These are phyloP conservation scores for Phylloscopus trochilus DNA, from an alignment of 2,113 vertebrate species.

Conservation along the genomic window DNA sequence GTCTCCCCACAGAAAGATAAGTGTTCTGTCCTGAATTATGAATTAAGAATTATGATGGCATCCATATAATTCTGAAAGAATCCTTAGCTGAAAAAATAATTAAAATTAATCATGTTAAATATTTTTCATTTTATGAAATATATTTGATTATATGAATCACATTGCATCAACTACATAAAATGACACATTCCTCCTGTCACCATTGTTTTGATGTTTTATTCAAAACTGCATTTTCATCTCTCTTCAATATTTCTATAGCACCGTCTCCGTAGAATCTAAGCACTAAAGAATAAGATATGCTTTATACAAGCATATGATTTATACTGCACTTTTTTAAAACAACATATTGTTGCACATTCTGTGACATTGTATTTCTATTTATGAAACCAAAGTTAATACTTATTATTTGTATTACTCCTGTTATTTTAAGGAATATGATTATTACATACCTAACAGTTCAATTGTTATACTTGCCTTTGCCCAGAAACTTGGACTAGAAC, in stretches of 20 bases:
- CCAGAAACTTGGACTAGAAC: not conserved
- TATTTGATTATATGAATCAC: not conserved
- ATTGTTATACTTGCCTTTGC: not conserved
- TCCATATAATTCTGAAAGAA: not conserved
- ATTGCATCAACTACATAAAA: not conserved
- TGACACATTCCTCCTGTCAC: not conserved
- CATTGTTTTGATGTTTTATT: slow-evolving; percentile 35
- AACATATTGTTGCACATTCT: not conserved
- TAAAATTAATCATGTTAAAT: not conserved
- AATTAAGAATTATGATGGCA: not conserved
- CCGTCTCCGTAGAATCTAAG: not conserved
- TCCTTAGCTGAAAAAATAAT: not conserved
- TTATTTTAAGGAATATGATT: not conserved
- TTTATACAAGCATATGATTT: not conserved
- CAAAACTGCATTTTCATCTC: not conserved
- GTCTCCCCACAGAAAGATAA: not conserved
- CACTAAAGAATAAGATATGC: not conserved
- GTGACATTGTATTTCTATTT: not conserved
- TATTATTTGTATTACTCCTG: not conserved
- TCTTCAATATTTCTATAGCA: not conserved
- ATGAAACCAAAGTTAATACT: not conserved
- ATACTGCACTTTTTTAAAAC: not conserved
- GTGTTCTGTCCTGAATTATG: not conserved
- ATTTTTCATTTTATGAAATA: not conserved
- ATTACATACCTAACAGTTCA: not conserved